Base-by-base conservation (phyloP, 2,888 invertebrate species). In the Brachylomia viminalis region DNA sequence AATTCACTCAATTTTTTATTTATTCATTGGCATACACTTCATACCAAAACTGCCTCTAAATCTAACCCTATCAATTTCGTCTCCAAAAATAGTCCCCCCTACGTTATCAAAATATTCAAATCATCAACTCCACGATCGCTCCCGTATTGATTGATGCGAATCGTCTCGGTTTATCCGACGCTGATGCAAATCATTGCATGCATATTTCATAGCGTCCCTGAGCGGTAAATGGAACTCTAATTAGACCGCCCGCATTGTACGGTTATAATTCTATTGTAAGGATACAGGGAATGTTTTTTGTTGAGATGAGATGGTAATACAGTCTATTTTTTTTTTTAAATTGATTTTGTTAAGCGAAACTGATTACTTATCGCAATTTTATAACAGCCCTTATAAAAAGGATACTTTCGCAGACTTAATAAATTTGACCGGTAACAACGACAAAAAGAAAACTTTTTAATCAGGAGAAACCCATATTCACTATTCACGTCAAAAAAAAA, bases 191-290 rank as follows among this genome's bases (percentile, higher is more conserved):
- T 86, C 74, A 91, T 90, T 87, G 89, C 90, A 93, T 93, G 90
- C 91, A 91, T 91, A 91, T 92, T 92, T 89, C 90, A 89, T 89
- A 83, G 80, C 86, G 69, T 76, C 83, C 74, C 77, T 33, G 68
- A 79, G 80, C 85, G 81, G 83, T 87, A 89, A 87, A 82, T 88
- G 86, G 84, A 87, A 89, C 86, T 81, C 89, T 92, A 92, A 93
- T 93, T 92, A 92, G 91, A 91, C 92, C 93, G 88, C 93, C 93
- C 91, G 92, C 90, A 81, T 80, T 72, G 88, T 75, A 30, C 70
- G 75, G 70, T 66, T 80, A 75, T 68, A 77, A 69, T 77, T 77
- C 72, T 77, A 75, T 85, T 77, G 76, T 75, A 38, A 62, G 23
- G 59, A 72, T 62, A 75, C 42, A 30, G 45, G 33, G 47, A 54